Conservation (phyloP, 2,113 vertebrate species). For the Pseudopodoces humilis region DNA sequence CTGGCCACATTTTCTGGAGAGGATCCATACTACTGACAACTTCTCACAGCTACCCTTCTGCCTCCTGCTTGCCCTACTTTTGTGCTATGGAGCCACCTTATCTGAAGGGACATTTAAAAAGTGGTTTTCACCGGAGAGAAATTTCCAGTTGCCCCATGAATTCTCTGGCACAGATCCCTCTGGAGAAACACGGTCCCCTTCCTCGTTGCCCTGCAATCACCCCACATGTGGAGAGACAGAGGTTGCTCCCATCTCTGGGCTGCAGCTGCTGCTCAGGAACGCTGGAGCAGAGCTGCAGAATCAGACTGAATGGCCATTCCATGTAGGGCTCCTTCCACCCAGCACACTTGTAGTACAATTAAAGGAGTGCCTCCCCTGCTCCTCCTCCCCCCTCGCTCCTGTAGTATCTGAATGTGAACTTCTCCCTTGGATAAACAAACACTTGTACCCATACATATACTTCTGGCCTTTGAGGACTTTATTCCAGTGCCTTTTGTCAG, state of each 20-base stretch:
- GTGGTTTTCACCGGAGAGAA: neutral
- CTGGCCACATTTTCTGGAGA: neutral
- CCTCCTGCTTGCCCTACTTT: conserved; percentile 27
- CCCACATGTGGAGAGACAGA: neutral
- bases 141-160: neutral
- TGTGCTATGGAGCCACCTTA: neutral
- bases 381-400: neutral
- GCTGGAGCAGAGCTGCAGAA: neutral
- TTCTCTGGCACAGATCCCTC: neutral
- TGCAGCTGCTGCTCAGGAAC: neutral
- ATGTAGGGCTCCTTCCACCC: neutral
- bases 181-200: neutral
- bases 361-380: neutral
- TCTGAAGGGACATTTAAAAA: neutral
- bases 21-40: conserved; percentile 3
- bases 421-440: neutral
- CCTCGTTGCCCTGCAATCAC: neutral
- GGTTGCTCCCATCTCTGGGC: conserved; percentile 25
- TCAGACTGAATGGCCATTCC: neutral
- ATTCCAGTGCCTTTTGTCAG: neutral
- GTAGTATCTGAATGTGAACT: neutral
- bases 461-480: neutral
- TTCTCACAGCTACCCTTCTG: conserved; percentile 4
- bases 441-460: neutral
- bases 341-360: conserved; percentile 20